These are phyloP conservation scores for Cyanistes caeruleus DNA, from an alignment of 2,113 vertebrate species.

Conservation along the genomic window DNA sequence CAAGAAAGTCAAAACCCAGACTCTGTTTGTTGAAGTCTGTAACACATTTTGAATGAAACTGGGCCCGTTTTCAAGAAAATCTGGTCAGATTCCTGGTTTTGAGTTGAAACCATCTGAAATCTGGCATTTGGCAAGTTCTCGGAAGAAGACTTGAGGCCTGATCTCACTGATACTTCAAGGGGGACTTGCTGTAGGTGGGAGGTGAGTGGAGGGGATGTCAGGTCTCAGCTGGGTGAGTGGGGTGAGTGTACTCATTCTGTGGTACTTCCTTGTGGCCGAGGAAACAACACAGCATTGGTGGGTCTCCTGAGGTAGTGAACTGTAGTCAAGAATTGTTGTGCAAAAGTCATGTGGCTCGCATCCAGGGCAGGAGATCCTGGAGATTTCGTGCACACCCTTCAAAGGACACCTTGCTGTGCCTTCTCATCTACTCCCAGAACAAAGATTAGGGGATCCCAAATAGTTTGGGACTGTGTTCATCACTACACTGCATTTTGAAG, in stretches of 20 bases:
- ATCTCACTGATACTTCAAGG: not conserved
- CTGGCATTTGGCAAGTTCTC: conserved; percentile 4
- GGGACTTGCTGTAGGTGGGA: not conserved
- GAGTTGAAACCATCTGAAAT: conserved; percentile 7
- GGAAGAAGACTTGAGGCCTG: not conserved
- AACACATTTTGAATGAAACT: conserved; percentile 45
- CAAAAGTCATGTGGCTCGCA: not conserved
- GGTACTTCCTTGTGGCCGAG: not conserved
- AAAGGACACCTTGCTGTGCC: not conserved
- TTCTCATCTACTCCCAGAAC: not conserved
- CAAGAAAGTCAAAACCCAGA: conserved; percentile 53
- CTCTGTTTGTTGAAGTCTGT: conserved; percentile 50
- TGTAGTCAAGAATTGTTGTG: not conserved
- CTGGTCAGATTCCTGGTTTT: conserved; percentile 15
- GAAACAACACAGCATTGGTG: not conserved
- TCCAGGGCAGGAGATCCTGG: not conserved
- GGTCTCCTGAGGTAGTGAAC: not conserved
- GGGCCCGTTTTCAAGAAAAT: conserved; percentile 19
- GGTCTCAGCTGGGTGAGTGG: not conserved
- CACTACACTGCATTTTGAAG: not conserved
- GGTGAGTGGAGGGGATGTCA: fast-evolving
- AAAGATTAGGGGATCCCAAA: not conserved
- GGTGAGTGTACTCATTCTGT: too few relatives aligned
- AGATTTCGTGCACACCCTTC: not conserved
- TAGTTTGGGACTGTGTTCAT: not conserved